phyloP scores from a whole-genome alignment of 2,888 invertebrate species.

The Deilephila porcellus region DNA sequence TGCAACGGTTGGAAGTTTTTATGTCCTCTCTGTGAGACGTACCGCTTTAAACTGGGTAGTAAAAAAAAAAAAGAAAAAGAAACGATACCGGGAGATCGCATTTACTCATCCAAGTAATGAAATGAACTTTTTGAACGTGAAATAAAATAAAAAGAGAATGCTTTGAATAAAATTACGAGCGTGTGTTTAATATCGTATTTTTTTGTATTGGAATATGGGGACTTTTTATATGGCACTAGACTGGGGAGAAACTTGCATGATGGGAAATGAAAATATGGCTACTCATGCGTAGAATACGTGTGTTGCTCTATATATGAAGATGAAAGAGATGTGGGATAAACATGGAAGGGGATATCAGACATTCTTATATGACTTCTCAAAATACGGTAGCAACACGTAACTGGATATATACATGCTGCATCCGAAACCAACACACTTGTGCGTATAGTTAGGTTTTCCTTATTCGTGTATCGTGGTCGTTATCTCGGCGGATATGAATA shows the following conservation, averaged over 20 bases:
- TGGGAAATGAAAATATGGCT: no score
- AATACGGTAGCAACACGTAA: no score
- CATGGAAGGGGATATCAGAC: no score
- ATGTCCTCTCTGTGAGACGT: slow-evolving; percentile 14
- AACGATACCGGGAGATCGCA: slow-evolving; percentile 7
- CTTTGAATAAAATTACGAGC: slow-evolving; percentile 25
- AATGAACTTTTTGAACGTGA: slow-evolving; percentile 16
- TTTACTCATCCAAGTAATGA: slow-evolving; percentile 27
- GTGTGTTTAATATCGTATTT: slow-evolving; percentile 3
- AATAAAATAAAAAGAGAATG: slow-evolving; percentile 9
- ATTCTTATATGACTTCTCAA: no score
- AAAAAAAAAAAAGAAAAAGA: slow-evolving; percentile 5
- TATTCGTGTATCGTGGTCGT: no score
- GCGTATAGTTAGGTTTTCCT: no score
- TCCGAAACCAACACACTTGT: no score
- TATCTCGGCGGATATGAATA: no score
- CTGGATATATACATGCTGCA: no score
- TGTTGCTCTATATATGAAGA: no score
- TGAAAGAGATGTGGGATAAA: no score
- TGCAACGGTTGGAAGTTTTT: slow-evolving; percentile 19
- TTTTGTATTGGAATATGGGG: background rate
- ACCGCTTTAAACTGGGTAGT: background rate
- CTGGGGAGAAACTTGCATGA: background rate
- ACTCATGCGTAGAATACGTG: no score
- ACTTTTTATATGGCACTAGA: background rate